Evolutionary conservation across 2,797 vertebrate species (phyloP).

Genomic region (Ambastaia sidthimunki): DNA sequence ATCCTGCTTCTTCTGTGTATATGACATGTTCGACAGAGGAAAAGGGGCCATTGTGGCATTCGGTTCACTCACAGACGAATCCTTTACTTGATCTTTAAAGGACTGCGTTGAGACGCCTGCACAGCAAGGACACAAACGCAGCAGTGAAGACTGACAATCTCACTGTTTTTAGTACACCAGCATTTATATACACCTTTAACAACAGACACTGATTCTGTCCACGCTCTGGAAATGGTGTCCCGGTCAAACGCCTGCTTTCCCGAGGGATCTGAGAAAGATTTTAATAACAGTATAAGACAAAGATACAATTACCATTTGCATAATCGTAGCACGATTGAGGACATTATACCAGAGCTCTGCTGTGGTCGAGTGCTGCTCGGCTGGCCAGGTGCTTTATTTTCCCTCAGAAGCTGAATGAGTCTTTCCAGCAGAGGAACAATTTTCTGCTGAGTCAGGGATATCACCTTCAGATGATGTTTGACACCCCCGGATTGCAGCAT

Average conservation of each 20-base stretch:
- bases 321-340: not conserved
- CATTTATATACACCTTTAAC: constrained; percentile 66
- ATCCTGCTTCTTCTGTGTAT: constrained; percentile 61
- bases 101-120: constrained; percentile 73
- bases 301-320: constrained; percentile 30
- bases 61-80: constrained; percentile 50
- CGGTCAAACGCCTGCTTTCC: constrained; percentile 63
- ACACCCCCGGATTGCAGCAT: constrained; percentile 57
- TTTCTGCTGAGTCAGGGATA: constrained; percentile 68
- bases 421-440: constrained; percentile 81
- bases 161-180: not conserved
- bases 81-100: constrained; percentile 66
- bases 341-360: constrained; percentile 64
- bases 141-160: not conserved
- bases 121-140: constrained; percentile 26
- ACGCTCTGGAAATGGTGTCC: constrained; percentile 69
- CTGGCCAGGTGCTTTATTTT: constrained; percentile 65
- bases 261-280: constrained; percentile 63
- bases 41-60: constrained; percentile 21
- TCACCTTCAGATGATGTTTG: constrained; percentile 43
- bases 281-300: not conserved
- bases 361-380: constrained; percentile 63
- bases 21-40: constrained; percentile 58
- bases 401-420: constrained; percentile 73
- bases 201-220: constrained; percentile 72